A percentile compares a stretch with the other conserved stretches of the same genome.
These are phyloP conservation scores for Dorcus hopei DNA, from an alignment of 2,888 invertebrate species.

Conservation along the genomic window DNA sequence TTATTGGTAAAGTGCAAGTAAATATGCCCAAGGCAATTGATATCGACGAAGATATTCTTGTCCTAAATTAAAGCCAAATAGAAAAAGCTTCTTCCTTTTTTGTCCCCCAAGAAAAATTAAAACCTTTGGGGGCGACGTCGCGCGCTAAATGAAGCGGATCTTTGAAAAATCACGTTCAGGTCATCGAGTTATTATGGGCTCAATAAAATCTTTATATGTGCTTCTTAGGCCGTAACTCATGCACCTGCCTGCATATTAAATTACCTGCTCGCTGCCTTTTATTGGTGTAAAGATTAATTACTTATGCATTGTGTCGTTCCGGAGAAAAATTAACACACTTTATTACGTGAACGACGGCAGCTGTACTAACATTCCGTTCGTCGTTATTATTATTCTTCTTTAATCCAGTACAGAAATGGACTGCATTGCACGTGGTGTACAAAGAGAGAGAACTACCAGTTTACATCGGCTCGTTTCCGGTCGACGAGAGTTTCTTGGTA, in stretches of 20 bases:
- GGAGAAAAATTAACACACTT: not conserved
- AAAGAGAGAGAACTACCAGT: too few relatives aligned
- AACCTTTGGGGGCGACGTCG: not conserved
- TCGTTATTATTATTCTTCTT: too few relatives aligned
- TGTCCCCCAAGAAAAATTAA: too few relatives aligned
- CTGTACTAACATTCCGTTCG: too few relatives aligned
- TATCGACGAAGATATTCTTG: constrained; percentile 3
- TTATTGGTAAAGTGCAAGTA: constrained; percentile 6
- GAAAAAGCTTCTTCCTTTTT: too few relatives aligned
- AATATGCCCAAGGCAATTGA: constrained; percentile 2
- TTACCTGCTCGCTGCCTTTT: not conserved
- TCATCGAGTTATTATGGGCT: constrained; percentile 9
- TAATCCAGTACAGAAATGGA: too few relatives aligned
- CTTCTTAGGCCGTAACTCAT: not conserved
- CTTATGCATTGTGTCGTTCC: not conserved
- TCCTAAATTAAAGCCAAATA: too few relatives aligned
- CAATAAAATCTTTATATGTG: constrained; percentile 8
- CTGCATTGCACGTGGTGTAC: too few relatives aligned
- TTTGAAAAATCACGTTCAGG: constrained; percentile 11
- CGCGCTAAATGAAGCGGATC: constrained; percentile 9
- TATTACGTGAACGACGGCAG: not conserved
- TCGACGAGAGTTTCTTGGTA: too few relatives aligned
- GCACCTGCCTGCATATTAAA: constrained; percentile 1
- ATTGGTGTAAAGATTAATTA: not conserved
- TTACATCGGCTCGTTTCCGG: too few relatives aligned